phyloP scores from a whole-genome alignment of 2,888 invertebrate genomes.

The Drosophila incognita region DNA sequence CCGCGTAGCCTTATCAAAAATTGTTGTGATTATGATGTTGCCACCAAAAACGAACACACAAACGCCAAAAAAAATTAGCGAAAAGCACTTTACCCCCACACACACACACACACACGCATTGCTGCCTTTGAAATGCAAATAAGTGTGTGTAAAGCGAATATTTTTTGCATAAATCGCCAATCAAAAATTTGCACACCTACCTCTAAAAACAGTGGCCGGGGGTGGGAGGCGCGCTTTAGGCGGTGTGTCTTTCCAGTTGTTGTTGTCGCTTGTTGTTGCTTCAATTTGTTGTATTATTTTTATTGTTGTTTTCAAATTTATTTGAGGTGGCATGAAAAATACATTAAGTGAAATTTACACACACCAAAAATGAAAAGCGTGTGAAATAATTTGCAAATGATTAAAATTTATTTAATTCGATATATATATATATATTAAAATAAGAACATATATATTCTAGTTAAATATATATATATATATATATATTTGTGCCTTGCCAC shows the following conservation, averaged over 20 bases:
- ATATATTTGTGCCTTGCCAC: constrained; percentile 42
- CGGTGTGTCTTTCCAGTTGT: constrained; percentile 30
- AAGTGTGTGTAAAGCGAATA: constrained; percentile 52
- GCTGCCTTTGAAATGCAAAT: constrained; percentile 75
- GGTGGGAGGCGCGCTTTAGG: constrained; percentile 28
- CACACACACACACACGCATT: constrained; percentile 5
- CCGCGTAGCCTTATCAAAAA: constrained; percentile 55
- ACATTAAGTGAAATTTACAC: constrained; percentile 38
- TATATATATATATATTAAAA: background rate
- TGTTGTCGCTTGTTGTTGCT: constrained; percentile 37
- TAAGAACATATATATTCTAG: background rate
- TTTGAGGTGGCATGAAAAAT: constrained; percentile 51
- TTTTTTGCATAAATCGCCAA: constrained; percentile 53
- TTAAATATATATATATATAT: constrained; percentile 8
- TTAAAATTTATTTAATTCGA: constrained; percentile 25
- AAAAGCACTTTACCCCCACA: constrained; percentile 10
- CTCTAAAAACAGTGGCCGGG: constrained; percentile 24
- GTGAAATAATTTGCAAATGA: constrained; percentile 32
- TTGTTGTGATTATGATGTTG: constrained; percentile 45
- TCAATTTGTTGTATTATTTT: constrained; percentile 28
- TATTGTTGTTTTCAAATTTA: constrained; percentile 50
- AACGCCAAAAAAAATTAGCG: constrained; percentile 8
- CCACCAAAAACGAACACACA: constrained; percentile 47
- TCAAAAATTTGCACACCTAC: constrained; percentile 57
- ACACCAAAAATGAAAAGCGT: constrained; percentile 29